Evolutionary conservation across 2,888 invertebrate genomes (phyloP), one percentile per base, ranked within the genome.

Genomic region (Lasioglossum calceatum): DNA sequence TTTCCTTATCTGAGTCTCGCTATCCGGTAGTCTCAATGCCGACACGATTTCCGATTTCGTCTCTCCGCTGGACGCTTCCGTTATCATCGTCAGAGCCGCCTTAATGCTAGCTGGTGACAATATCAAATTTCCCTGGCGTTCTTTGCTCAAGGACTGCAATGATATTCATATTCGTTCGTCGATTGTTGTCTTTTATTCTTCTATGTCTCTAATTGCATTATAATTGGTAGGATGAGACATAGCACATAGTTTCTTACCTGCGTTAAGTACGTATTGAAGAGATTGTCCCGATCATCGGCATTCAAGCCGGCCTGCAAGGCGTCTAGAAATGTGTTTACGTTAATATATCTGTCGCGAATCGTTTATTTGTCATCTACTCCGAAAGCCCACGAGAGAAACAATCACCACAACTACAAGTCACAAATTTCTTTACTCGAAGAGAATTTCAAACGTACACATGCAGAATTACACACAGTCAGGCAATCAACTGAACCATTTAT

Each of bases 81-180:
- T 93, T 67, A 97, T 90, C 96, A 97, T 96, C 10, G 96, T 96
- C 75, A 97, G 93, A 0, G 96, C 96, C 0, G 96, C 95, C 93
- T 97, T 97, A 44, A 97, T 95, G 92, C 97, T 97, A 82, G 96
- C 96, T 27, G 97, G 97, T n/a, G 97, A 97, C 4, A 97, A 93
- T 92, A 97, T 95, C 54, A 97, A 95, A 92, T 97, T 97, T 42
- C 96, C 96, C n/a, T 67, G 2, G 50, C 82, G 73, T 42, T 92
- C 82, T 42, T 92, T 86, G 72, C 79, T 90, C 70, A 92, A 79
- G 27, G 83, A 83, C 93, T 93, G 71, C 2, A 14, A 79, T 8
- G 14, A 47, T 32, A 76, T n/a, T 19, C 67, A 42, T 12, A 47
- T 58, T 85, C 4, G 32, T 39, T 16, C n/a, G 36, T 58, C 44